Conservation (phyloP, 2,797 vertebrate species). For the Delichon dasypus region DNA sequence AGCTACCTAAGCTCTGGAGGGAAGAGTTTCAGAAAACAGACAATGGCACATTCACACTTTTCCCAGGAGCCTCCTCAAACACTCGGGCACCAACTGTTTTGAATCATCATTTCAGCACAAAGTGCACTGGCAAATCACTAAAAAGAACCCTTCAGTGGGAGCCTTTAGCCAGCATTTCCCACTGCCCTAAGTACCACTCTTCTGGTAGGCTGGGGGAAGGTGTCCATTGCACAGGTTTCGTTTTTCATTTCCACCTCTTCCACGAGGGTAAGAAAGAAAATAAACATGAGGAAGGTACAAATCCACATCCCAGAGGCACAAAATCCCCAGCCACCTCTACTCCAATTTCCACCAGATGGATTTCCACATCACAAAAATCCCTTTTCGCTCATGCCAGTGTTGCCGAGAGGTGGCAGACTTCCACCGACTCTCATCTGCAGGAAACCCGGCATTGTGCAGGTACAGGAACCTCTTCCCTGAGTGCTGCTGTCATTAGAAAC, state of each 20-base stretch:
- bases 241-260: background rate
- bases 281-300: background rate
- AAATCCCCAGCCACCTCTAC: background rate
- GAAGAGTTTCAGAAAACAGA: background rate
- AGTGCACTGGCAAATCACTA: background rate
- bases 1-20: background rate
- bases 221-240: background rate
- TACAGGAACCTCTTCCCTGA: background rate
- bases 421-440: background rate
- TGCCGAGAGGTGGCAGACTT: slow-evolving; percentile 68
- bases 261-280: rapidly evolving
- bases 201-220: background rate
- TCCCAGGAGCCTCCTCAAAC: background rate
- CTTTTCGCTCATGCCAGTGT: rapidly evolving
- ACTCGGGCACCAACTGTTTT: background rate
- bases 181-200: background rate
- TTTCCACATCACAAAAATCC: background rate
- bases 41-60: rapidly evolving
- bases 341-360: background rate
- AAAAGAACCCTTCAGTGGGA: background rate
- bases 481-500: background rate
- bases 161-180: background rate
- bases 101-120: background rate
- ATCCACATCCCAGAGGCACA: background rate
- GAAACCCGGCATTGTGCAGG: background rate